Base-by-base conservation (phyloP, 2,888 invertebrate genomes). In the Lordiphosa andalusiaca region DNA sequence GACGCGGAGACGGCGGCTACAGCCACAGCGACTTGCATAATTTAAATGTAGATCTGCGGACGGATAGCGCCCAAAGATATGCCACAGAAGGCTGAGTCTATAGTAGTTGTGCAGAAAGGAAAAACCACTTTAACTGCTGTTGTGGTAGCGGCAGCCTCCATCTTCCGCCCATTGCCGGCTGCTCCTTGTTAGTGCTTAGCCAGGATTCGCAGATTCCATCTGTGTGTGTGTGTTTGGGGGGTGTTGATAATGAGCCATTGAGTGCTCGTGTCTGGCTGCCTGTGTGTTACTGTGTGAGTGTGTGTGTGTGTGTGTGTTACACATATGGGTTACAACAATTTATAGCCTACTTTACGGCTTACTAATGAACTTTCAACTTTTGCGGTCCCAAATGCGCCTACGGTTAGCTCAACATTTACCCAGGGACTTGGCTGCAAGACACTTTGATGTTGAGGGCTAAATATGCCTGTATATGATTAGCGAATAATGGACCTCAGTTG, bases 31-130 rank as follows among this genome's bases (percentile, higher is more conserved):
- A 84, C 80, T 82, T 80, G 84, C 84, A 84, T 80, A 80, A 80
- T 80, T 80, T 80, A 80, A 80, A 80, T 82, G 80, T 80, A 70
- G 75, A 84, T 84, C 74, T 82, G 84, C 72, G 84, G 82, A 78
- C 70, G 44, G 75, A 82, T 84, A 84, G 75, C 82, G 78, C 75
- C 84, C 70, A 72, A 70, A 78, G 77, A 80, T 83, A 76, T 80
- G 69, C 69, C 52, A 47, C 64, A 69, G 41, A 53, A 44, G 33
- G 33, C 44, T 44, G 44, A 44, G 44, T 44, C 44, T 44, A 44
- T 44, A 44, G 44, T 44, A 44, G 44, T 44, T 44, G 30, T 25
- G 44, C 50, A 44, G 48, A 80, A 71, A 69, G 81, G 57, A 84
- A 63, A 71, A 69, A 77, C 77, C 84, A 78, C 82, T 78, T 77